Conservation (phyloP, 2,888 invertebrate species). For the Agrochola lychnidis region DNA sequence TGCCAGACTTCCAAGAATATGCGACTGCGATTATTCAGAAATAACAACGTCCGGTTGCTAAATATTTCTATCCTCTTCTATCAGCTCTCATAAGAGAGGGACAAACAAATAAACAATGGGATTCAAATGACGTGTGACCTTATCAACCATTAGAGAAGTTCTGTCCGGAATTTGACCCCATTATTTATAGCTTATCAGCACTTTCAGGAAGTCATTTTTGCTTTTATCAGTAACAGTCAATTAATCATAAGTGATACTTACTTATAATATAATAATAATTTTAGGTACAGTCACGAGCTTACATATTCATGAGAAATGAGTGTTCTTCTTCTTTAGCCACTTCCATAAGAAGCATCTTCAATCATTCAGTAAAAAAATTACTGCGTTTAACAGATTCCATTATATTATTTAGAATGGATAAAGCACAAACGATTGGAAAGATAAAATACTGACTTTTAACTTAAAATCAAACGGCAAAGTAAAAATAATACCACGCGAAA, state of each 20-base stretch:
- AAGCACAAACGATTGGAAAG: no score
- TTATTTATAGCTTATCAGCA: slow-evolving; percentile 8
- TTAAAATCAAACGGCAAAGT: no score
- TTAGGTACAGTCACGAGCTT: no score
- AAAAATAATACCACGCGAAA: no score
- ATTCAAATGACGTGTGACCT: not conserved
- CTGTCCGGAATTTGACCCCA: not conserved
- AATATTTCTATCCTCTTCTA: slow-evolving; percentile 12
- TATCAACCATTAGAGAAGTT: not conserved
- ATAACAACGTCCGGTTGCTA: not conserved
- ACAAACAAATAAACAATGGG: not conserved
- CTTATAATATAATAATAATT: no score
- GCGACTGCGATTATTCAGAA: not conserved
- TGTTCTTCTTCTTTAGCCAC: no score
- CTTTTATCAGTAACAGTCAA: not conserved
- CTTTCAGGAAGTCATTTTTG: not conserved
- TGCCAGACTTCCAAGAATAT: not conserved
- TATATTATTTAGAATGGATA: no score
- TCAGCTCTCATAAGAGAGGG: not conserved
- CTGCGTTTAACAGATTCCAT: no score
- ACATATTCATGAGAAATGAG: no score
- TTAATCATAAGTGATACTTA: not conserved
- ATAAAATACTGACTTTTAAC: no score
- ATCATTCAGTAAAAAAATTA: no score
- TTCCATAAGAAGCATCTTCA: no score